These are phyloP conservation scores for Poeciliopsis turneri DNA, from an alignment of 2,797 vertebrate genomes.

Conservation along the genomic window DNA sequence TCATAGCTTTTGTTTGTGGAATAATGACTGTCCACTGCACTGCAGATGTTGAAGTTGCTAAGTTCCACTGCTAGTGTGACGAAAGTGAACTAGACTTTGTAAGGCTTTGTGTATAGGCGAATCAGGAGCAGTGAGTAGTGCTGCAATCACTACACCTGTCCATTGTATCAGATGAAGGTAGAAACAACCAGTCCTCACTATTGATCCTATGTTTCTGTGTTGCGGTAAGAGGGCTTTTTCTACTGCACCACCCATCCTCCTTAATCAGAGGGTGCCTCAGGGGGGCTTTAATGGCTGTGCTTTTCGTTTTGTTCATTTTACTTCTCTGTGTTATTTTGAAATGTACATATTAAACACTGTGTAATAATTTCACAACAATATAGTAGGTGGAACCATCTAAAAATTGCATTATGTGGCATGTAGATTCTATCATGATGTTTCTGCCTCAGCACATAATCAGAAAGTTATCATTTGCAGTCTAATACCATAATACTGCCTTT, in stretches of 20 bases:
- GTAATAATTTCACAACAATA: neutral
- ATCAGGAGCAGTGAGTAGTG: slow-evolving; percentile 26
- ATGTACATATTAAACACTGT: neutral
- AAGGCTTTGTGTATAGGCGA: slow-evolving; percentile 20
- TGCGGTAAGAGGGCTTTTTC: slow-evolving; percentile 13
- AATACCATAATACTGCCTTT: neutral
- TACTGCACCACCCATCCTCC: slow-evolving; percentile 3
- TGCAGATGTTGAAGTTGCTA: slow-evolving; percentile 21
- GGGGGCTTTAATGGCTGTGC: slow-evolving; percentile 3
- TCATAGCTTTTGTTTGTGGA: neutral
- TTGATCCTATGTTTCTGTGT: slow-evolving; percentile 18
- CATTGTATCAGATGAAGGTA: slow-evolving; percentile 34
- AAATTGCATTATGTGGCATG: neutral
- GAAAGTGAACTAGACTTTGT: slow-evolving; percentile 20
- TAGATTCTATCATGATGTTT: neutral
- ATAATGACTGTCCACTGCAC: slow-evolving; percentile 4
- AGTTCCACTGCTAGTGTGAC: slow-evolving; percentile 21
- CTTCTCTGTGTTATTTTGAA: neutral
- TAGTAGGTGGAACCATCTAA: neutral
- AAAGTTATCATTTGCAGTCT: neutral
- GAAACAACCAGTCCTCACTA: slow-evolving; percentile 20
- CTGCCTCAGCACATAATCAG: neutral
- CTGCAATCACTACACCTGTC: slow-evolving; percentile 27
- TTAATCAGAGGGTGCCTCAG: slow-evolving; percentile 3
- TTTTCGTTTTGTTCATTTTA: slow-evolving; percentile 10